Base-by-base conservation (phyloP, 2,888 invertebrate species). In the Theretra japonica region DNA sequence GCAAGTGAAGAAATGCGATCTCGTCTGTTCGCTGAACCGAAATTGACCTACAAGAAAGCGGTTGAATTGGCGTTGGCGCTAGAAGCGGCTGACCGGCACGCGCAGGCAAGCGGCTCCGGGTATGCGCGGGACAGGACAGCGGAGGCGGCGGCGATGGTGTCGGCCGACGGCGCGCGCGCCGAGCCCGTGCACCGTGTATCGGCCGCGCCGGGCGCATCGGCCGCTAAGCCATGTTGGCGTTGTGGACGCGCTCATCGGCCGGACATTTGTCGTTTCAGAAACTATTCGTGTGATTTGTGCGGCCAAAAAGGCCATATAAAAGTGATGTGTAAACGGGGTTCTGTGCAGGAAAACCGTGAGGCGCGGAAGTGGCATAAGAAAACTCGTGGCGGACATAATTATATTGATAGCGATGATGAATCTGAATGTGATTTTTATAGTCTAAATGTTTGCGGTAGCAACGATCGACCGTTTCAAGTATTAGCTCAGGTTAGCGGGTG, bases 51-150 rank as follows among this genome's bases (percentile, higher is more conserved):
- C 68, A 74, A 75, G 57, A 53, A 69, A 48, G 78, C 77, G 8
- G 75, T 78, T 75, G 79, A 80, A 69, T 72, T 79, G 57, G 78
- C 79, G 41, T 59, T 75, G 59, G 76, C 77, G 25, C 69, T 77
- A 72, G 76, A 74, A 60, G 77, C 77, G 48, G 76, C 77, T 28
- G 75, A 75, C 21, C 57, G 74, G 65, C 74, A 69, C 59, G 73
- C 76, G 15, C 48, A 48, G 15, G 48, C 48, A 15, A 48, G 48
- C 48, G 15, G 48, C 15, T 48, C 15, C 11, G 48, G 48, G 11
- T 48, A 48, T 15, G 48, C 48, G 7, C 48, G 48, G 48, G 48
- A 48, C 15, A 48, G 72, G 72, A 56, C 48, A 23, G 58, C 8
- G 57, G 68, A 60, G 48, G 69, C 48, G 71, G 70, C 56, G 68